Base-by-base conservation (phyloP, 2,888 invertebrate species). In the Syritta pipiens region DNA sequence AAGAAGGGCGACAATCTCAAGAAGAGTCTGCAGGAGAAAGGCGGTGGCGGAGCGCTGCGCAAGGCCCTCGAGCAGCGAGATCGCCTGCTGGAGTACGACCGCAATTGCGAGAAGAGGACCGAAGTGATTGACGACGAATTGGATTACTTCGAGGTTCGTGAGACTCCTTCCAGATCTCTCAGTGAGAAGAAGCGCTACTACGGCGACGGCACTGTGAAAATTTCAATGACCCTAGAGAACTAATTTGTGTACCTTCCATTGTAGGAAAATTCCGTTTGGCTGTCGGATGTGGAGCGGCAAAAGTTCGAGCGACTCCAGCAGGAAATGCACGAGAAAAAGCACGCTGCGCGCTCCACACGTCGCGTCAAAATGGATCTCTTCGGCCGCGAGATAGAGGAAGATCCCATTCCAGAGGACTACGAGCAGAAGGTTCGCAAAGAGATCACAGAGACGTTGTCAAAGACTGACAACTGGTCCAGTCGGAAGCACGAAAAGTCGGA, bases 91-190 rank as follows among this genome's bases (percentile, higher is more conserved):
- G 95, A 97, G 84, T 97, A 92, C 88, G 97, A 97, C 86, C 91
- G 92, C 62, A 93, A 94, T 49, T 94, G 95, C 93, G 87, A 87
- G 65, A 86, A 86, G 57, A 84, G 88, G n/a, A 89, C 89, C 0
- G 87, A 86, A 1, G 88, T 88, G 28, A 88, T 89, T 71, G 98
- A 99, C 87, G 98, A 98, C 86, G 97, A 98, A 86, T 93, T 94
- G 81, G 98, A 98, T 88, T 98, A 98, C 88, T 99, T 96, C 87
- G 92, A 93, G 84, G 86, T 83, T n/a, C n/a, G n/a, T n/a, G n/a
- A n/a, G n/a, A n/a, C n/a, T n/a, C n/a, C n/a, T n/a, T n/a, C n/a
- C n/a, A n/a, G n/a, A n/a, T n/a, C n/a, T n/a, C n/a, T n/a, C n/a
- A n/a, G n/a, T n/a, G n/a, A n/a, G n/a, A n/a, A n/a, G n/a, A n/a